Base-by-base conservation (phyloP, 2,113 vertebrate genomes). In the Perognathus longimembris region DNA sequence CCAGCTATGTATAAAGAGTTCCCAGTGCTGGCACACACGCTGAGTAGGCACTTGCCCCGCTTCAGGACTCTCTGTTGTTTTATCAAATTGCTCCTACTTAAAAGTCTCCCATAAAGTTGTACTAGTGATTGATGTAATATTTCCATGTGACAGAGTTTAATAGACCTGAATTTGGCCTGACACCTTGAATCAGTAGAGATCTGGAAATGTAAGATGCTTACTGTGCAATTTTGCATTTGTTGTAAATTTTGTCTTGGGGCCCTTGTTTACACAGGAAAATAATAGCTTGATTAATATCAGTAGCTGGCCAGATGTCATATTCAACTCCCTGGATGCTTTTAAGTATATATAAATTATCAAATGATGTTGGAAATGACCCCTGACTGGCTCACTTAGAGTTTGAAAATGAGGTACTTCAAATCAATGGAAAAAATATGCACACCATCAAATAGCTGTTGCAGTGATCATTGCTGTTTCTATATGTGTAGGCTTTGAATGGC, bases 261-360 rank as follows among this genome's bases (percentile, higher is more conserved):
- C 36, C 34, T 57, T 92, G 70, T 45, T 91, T 42, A 36, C 34
- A n/a, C 0, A 71, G 59, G 28, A 54, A 71, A 89, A 67, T 40
- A 28, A 36, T 71, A 70, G 34, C 82, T 67, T 94, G 76, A 83
- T 90, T 59, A 75, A 79, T 91, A 70, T 32, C 11, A 77, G 2
- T 30, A 69, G 64, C 34, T 89, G 87, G 86, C 50, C 70, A 71
- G n/a, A 89, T 90, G 88, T 89, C 74, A 95, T 91, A 88, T 67
- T 76, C 36, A 75, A 64, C 73, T 80, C 81, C 86, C 84, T 67
- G 18, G 14, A 21, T 89, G 57, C 74, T 86, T 89, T 91, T 89
- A 94, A 85, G 26, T 74, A 66, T 64, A 61, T 73, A 38, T 90
- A 90, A 79, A 92, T 94, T 66, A 90, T 82, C 59, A 85, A 70